Evolutionary conservation across 2,113 vertebrate species (phyloP).

Genomic region (Embiotoca jacksoni): DNA sequence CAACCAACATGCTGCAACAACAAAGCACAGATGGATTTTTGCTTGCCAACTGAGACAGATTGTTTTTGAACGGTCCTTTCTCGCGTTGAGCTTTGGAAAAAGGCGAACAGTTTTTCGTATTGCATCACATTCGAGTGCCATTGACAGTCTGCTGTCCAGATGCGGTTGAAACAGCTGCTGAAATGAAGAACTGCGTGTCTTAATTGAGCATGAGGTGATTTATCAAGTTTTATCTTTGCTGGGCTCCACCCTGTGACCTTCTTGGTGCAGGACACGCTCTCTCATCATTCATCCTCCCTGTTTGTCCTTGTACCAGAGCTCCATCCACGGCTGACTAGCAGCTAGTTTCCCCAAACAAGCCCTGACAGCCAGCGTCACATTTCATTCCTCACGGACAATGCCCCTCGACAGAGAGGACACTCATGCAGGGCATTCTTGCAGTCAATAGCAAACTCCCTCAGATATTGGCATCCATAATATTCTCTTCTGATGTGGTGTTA

Average conservation of each 20-base stretch:
- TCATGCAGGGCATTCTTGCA: conserved; percentile 51
- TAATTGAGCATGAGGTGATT: neutral
- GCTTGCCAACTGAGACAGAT: too few species aligned
- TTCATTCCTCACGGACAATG: conserved; percentile 72
- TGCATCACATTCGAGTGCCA: neutral
- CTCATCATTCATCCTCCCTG: conserved; percentile 14
- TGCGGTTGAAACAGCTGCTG: conserved; percentile 22
- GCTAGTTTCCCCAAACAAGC: conserved; percentile 61
- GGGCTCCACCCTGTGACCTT: conserved; percentile 12
- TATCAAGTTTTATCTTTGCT: neutral
- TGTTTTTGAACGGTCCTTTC: too few species aligned
- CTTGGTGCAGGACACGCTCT: neutral
- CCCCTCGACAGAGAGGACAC: conserved; percentile 70
- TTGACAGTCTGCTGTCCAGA: conserved; percentile 14
- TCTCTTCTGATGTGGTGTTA: conserved; percentile 25
- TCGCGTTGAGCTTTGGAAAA: neutral
- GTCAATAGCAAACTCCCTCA: conserved; percentile 6
- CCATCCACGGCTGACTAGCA: conserved; percentile 35
- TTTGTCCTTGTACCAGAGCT: conserved; percentile 22
- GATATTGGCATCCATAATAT: conserved; percentile 51
- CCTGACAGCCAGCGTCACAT: conserved; percentile 74
- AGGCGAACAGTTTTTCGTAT: neutral
- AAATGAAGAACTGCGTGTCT: conserved; percentile 1
- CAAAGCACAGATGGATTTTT: neutral
- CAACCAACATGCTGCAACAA: neutral